Conservation (phyloP, 2,888 invertebrate species). For the Theristus sp. region DNA sequence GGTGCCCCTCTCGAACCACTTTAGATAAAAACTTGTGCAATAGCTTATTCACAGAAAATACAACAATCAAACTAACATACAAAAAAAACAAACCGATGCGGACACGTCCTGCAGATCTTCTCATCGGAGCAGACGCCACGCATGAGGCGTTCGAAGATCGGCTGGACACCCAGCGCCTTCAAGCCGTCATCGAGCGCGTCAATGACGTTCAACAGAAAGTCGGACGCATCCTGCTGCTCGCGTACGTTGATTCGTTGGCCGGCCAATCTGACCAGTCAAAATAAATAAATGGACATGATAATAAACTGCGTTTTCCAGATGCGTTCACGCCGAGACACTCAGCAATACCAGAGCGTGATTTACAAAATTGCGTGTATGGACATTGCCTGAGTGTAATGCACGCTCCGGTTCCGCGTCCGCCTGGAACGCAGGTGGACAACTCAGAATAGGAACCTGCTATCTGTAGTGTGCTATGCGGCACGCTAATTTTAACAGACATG, state of each 20-base stretch:
- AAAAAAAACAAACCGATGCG: conserved; percentile 59
- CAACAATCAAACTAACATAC: too few species aligned
- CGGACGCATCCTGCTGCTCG: conserved; percentile 94
- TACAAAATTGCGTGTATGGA: too few species aligned
- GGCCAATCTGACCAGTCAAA: not conserved
- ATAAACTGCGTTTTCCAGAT: too few species aligned
- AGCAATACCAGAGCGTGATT: too few species aligned
- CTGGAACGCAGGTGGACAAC: not conserved
- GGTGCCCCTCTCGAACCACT: too few species aligned
- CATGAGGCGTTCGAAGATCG: conserved; percentile 54
- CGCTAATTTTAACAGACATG: too few species aligned
- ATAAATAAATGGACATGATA: too few species aligned
- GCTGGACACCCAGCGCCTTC: conserved; percentile 71
- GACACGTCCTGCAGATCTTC: conserved; percentile 95
- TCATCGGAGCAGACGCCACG: conserved; percentile 95
- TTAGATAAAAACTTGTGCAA: too few species aligned
- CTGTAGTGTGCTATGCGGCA: too few species aligned
- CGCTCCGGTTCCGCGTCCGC: not conserved
- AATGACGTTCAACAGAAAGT: conserved; percentile 90
- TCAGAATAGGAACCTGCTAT: not conserved
- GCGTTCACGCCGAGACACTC: too few species aligned
- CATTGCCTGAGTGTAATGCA: not conserved
- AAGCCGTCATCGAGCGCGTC: conserved; percentile 88
- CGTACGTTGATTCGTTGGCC: conserved; percentile 82
- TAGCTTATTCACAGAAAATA: too few species aligned